Evolutionary conservation across 1,140 invertebrate genomes (phyloP), one percentile per base, ranked within the genome.

Genomic region (Heliconius melpomene): DNA sequence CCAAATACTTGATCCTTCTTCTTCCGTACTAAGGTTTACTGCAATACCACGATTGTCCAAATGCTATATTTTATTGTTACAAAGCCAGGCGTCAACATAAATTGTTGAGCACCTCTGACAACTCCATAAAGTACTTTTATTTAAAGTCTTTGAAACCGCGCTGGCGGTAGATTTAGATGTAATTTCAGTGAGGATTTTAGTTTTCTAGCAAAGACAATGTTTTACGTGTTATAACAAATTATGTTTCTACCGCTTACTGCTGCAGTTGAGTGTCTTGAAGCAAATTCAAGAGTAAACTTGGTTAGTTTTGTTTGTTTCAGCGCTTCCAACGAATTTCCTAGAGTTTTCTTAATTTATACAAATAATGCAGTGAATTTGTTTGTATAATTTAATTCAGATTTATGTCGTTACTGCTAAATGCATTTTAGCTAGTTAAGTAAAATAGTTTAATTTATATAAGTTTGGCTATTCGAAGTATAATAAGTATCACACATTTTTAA

Each of bases 151-250:
- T 66, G 78, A 75, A 79, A 79, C 57, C 73, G 46, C 60, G 75
- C 40, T 16, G 36, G 74, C 50, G 60, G 74, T 66, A 79, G 78
- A 79, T 75, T 79, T 79, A 79, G 73, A 79, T 72, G 74, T 75
- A 79, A 74, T 79, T 79, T 79, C 54, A 74, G 54, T 46, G 26
- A 70, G 77, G 72, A 79, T 79, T 76, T 79, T 66, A 75, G 72
- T 76, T 79, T 29, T 66, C 40, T 72, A 26, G 79, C 29, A 38
- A 70, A 75, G 74, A 79, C 79, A 76, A 79, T 79, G 74, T 79
- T 76, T 79, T 79, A 79, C 79, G 79, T 76, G 79, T 79, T 75
- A 79, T 66, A 76, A 79, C 78, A 75, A 79, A 75, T 79, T 76
- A 79, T 76, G 66, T 79, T 38, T 79, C 60, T 29, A 66, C 60